Evolutionary conservation across 2,888 invertebrate species (phyloP), one percentile per base, ranked within the genome.

Genomic region (Stramonita haemastoma): DNA sequence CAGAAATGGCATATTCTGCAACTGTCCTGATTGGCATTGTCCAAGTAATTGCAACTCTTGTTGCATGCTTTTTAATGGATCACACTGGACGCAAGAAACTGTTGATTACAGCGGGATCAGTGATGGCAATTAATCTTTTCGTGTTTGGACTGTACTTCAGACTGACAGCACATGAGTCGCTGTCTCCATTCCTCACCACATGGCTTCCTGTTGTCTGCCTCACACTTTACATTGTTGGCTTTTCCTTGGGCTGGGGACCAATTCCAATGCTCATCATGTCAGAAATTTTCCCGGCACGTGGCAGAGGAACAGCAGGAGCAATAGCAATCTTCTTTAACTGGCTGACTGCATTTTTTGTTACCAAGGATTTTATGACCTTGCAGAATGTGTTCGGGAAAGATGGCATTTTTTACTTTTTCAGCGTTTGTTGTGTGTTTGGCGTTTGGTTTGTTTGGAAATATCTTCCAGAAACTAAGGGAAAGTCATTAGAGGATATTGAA

Each of bases 391-490:
- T 95, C 32, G 96, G 96, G 0, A 92, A 92, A 87, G 92, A 93
- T 36, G 97, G 97, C 87, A 97, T 98, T 0, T 98, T 98, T 95
- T 98, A 98, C 97, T 94, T 98, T 91, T 99, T 98, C 95, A 97
- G 97, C 26, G 94, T 96, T 13, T 97, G 98, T 93, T 98, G 98
- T 95, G 92, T 97, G 4, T 88, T 97, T n/a, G 98, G 98, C 83
- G 96, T 98, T 90, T 96, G 98, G 93, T 98, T 98, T 96, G 98
- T 98, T 15, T 97, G 98, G 94, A 96, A 97, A 93, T 98, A 97
- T 95, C 98, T 99, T 87, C 99, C 99, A 22, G 99, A 99, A 96
- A 99, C 99, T 2, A 97, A 98, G 94, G 99, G 99, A 32, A 98
- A 98, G 96, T 98, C 98, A 92, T 97, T 99, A 92, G 98, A 99